Evolutionary conservation across 92 coral and sea anemone species (phyloP).

Genomic region (Zoanthus sansibaricus): DNA sequence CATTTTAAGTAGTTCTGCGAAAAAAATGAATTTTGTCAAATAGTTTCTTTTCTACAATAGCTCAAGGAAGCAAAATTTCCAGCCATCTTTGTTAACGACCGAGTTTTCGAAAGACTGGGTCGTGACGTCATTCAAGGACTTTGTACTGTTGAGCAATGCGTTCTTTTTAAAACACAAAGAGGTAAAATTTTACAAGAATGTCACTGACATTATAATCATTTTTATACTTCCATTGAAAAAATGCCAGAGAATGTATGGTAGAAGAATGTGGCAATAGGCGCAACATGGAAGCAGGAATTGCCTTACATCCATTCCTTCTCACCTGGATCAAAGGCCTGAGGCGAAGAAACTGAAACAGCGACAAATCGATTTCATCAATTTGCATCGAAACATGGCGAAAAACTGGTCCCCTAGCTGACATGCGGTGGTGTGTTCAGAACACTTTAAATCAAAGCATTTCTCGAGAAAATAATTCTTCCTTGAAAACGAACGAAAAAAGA

Average conservation of each 20-base stretch:
- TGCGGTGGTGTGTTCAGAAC: neutral
- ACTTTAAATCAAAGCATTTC: neutral
- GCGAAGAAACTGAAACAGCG: neutral
- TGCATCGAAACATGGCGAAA: neutral
- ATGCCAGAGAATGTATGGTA: neutral
- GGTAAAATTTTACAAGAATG: neutral
- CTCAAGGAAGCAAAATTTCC: too few relatives aligned
- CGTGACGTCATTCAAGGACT: too few relatives aligned
- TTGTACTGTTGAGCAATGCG: neutral
- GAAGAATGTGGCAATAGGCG: neutral
- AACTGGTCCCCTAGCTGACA: neutral
- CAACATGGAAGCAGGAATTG: too few relatives aligned
- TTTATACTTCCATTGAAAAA: neutral
- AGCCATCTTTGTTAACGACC: too few relatives aligned
- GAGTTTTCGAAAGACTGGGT: too few relatives aligned
- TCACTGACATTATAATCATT: neutral
- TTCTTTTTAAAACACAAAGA: neutral
- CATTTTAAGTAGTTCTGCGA: too few relatives aligned
- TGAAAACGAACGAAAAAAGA: neutral
- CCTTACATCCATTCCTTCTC: too few relatives aligned
- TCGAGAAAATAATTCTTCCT: neutral
- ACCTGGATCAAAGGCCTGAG: neutral
- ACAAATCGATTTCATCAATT: neutral
- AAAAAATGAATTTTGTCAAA: too few relatives aligned
- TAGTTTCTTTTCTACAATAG: too few relatives aligned